These are phyloP conservation scores for Lepidothrix coronata DNA, from an alignment of 2,113 vertebrate genomes.

Conservation along the genomic window DNA sequence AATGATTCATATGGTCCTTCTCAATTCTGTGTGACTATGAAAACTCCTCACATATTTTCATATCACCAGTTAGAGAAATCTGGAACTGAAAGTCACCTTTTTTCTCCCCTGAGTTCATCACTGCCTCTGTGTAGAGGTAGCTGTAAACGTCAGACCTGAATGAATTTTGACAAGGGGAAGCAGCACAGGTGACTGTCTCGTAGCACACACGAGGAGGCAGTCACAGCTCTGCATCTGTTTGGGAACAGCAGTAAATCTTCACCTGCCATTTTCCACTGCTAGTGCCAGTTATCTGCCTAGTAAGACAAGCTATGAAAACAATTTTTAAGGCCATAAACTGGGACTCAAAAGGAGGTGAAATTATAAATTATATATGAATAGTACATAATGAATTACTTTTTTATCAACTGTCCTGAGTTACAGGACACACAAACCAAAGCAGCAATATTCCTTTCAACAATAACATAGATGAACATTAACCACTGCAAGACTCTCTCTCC, in stretches of 20 bases:
- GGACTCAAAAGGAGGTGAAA: background rate
- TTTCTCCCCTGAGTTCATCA: background rate
- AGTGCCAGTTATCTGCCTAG: background rate
- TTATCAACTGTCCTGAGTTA: background rate
- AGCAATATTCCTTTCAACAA: background rate
- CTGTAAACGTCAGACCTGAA: background rate
- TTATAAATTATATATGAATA: background rate
- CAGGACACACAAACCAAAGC: background rate
- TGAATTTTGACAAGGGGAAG: background rate
- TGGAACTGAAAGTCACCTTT: background rate
- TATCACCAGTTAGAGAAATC: background rate
- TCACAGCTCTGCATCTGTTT: background rate
- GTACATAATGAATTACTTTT: background rate
- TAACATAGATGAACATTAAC: background rate
- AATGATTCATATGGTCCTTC: rapidly evolving
- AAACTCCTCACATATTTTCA: background rate
- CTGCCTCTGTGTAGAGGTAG: background rate
- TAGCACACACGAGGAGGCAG: background rate
- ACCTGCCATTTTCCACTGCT: background rate
- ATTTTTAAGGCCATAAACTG: background rate
- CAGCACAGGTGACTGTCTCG: background rate
- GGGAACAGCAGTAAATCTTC: background rate
- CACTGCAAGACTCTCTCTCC: background rate
- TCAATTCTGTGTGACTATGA: background rate
- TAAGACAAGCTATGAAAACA: background rate